phyloP scores from a whole-genome alignment of 2,888 invertebrate genomes.

The Zaprionus obscuricornis region DNA sequence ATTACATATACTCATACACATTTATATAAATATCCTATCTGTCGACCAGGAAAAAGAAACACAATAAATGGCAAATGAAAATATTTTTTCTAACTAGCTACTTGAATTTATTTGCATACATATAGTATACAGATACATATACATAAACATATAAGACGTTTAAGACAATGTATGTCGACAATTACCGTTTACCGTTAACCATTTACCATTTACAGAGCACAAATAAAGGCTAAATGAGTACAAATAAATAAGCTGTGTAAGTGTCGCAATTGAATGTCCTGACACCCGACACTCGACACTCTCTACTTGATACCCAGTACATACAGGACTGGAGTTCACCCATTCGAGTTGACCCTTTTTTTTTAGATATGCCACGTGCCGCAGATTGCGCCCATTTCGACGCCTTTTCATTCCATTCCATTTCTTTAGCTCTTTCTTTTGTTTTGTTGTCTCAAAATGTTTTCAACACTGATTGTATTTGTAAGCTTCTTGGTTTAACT shows the following conservation, averaged over 20 bases:
- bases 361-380: conserved; percentile 50
- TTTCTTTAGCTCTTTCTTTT: conserved; percentile 24
- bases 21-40: conserved; percentile 23
- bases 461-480: conserved; percentile 82
- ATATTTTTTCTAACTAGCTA: conserved; percentile 63
- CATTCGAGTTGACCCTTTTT: conserved; percentile 54
- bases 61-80: conserved; percentile 43
- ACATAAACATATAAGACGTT: conserved; percentile 25
- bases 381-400: conserved; percentile 51
- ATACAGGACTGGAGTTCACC: too few species aligned
- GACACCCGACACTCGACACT: conserved; percentile 3
- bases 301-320: neutral
- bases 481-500: conserved; percentile 82
- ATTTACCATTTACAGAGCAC: conserved; percentile 48
- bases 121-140: too few species aligned
- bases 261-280: conserved; percentile 33
- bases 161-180: conserved; percentile 48
- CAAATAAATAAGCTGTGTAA: conserved; percentile 60
- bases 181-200: conserved; percentile 46
- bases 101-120: too few species aligned
- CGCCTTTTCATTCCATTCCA: conserved; percentile 34
- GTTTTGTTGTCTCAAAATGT: conserved; percentile 63
- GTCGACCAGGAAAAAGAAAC: conserved; percentile 16
- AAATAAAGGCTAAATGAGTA: conserved; percentile 55
- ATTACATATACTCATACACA: conserved; percentile 38